Conservation (phyloP, 1,140 invertebrate genomes). For the Ostrea edulis region DNA sequence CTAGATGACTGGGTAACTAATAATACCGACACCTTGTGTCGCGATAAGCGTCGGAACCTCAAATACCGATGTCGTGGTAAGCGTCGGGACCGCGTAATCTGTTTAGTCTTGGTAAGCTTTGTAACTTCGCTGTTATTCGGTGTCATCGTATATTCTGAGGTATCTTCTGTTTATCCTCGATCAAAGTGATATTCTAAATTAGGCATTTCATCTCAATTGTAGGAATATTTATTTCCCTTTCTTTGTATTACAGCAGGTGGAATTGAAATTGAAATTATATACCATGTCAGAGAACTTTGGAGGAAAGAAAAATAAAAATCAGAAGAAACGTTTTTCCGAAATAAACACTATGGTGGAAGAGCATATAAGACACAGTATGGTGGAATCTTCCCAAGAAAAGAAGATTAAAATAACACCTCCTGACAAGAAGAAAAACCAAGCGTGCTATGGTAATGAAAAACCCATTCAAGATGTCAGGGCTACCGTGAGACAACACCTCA, state of each 20-base stretch:
- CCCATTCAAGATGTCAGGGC: not conserved
- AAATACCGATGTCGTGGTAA: no score
- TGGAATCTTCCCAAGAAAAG: not conserved
- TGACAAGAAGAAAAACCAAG: not conserved
- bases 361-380: not conserved
- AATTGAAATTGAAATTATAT: constrained; percentile 3
- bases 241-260: not conserved
- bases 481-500: not conserved
- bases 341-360: constrained; percentile 4
- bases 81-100: no score
- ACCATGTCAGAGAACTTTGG: not conserved
- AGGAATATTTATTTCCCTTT: not conserved
- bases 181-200: not conserved
- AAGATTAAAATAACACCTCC: not conserved
- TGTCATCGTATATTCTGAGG: no score
- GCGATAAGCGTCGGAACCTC: no score
- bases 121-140: no score
- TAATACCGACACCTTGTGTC: no score
- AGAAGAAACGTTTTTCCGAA: not conserved
- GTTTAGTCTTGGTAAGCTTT: no score
- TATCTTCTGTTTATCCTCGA: no score
- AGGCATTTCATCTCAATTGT: not conserved
- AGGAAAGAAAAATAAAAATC: not conserved
- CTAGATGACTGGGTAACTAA: no score
- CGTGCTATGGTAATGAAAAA: not conserved